Evolutionary conservation across 2,113 vertebrate genomes (phyloP), one percentile per base, ranked within the genome.

Genomic region (Apaloderma vittatum): DNA sequence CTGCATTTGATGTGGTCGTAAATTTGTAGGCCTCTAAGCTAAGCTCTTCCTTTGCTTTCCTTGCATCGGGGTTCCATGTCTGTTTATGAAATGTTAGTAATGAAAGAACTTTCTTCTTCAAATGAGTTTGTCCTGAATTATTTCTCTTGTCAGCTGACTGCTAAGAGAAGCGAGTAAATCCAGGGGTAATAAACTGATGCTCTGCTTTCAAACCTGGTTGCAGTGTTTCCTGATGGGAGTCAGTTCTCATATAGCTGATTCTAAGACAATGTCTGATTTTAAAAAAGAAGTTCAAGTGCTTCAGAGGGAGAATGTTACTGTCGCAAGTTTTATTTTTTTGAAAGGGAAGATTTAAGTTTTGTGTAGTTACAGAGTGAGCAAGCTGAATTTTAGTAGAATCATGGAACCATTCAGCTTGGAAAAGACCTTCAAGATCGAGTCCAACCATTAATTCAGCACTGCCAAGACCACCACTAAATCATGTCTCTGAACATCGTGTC

Each of bases 241-340:
- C 84, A 37, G 20, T 77, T 89, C 27, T 78, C 23, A 11, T 70
- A 10, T 4, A 66, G 26, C 22, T 70, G 49, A 40, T 72, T 51
- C 57, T 57, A 73, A 72, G 34, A 51, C 46, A 32, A 0, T 30
- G 19, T 91, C 74, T 24, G 48, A 52, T 80, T 61, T 85, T 12
- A 20, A 43, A 62, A 54, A 85, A 36, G 3, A 32, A n/a, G 16
- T 36, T 3, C 2, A 23, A 20, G 8, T 37, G n/a, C 51, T 91
- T 84, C 29, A 15, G 14, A 29, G 6, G 5, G 34, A 15, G 43
- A 49, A 43, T 34, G 24, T 66, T 70, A 5, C 27, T 36, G 1
- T 77, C 14, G 4, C 0, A 3, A 1, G 0, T 6, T 61, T 20
- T 3, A 3, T 36, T 22, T 71, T 70, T 82, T 68, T 40, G 32